Conservation (phyloP, 2,113 vertebrate species). For the Dicaeum eximium region DNA sequence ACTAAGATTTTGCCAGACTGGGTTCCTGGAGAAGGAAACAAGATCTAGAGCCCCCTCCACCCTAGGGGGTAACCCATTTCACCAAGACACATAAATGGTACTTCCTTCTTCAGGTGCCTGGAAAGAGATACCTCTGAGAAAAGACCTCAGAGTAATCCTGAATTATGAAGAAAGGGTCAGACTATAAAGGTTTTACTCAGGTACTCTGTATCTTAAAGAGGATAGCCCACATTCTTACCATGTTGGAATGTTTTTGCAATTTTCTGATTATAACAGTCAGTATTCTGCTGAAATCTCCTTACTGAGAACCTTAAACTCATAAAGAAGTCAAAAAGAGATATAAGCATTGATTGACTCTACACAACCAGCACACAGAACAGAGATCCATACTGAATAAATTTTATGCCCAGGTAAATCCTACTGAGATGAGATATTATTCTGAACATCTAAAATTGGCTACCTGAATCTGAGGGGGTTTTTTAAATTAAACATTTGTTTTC, state of each 20-base stretch:
- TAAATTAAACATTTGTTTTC: background rate
- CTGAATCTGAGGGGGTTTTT: background rate
- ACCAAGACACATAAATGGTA: background rate
- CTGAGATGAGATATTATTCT: background rate
- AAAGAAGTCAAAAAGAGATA: background rate
- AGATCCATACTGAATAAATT: background rate
- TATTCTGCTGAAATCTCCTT: background rate
- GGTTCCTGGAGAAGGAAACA: background rate
- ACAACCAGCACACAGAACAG: background rate
- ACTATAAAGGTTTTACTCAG: background rate
- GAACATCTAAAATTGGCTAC: background rate
- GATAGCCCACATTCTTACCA: background rate
- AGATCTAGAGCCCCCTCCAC: rapidly evolving
- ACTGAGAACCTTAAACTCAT: background rate
- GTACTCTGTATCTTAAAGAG: background rate
- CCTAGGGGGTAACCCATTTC: background rate
- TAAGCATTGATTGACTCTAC: background rate
- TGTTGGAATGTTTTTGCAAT: background rate
- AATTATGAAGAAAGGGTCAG: background rate
- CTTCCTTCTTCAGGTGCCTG: background rate
- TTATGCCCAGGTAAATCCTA: background rate
- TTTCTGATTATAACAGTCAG: background rate
- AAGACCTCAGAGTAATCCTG: background rate
- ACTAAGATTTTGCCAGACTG: background rate
- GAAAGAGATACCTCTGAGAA: background rate